Percentiles rank a stretch among this genome's conserved stretches.
Conservation (phyloP, 2,797 vertebrate genomes). For the Lates japonicus region DNA sequence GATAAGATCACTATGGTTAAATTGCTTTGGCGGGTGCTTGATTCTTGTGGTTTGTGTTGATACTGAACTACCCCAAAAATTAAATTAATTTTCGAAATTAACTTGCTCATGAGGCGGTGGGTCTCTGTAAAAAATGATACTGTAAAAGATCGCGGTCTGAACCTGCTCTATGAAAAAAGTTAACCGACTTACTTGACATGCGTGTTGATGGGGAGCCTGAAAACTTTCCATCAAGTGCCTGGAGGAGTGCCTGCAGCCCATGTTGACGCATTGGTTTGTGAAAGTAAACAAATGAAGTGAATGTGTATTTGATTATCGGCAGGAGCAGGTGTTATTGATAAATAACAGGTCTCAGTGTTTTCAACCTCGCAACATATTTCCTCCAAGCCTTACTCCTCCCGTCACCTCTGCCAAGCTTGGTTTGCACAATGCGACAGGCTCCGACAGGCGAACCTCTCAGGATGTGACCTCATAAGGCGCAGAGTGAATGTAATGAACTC, state of each 20-base stretch:
- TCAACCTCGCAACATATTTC: slow-evolving; percentile 53
- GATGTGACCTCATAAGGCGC: slow-evolving; percentile 87
- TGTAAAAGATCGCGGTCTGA: too few species aligned
- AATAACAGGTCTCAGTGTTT: slow-evolving; percentile 62
- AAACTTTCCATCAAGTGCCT: slow-evolving; percentile 1
- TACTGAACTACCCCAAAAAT: not conserved
- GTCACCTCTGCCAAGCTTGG: slow-evolving; percentile 72
- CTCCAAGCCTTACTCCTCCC: slow-evolving; percentile 45
- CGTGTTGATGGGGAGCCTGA: not conserved
- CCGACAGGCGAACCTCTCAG: slow-evolving; percentile 76
- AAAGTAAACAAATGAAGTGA: not conserved
- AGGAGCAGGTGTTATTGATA: too few species aligned
- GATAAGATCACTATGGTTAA: not conserved
- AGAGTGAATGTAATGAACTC: slow-evolving; percentile 85
- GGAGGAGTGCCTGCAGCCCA: not conserved
- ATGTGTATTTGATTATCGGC: slow-evolving; percentile 7
- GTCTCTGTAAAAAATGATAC: too few species aligned
- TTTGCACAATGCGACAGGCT: slow-evolving; percentile 76
- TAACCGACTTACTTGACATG: too few species aligned
- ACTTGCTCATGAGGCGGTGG: too few species aligned
- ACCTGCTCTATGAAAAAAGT: too few species aligned
- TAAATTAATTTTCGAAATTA: not conserved
- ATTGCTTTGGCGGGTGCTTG: too few species aligned
- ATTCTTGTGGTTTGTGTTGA: not conserved
- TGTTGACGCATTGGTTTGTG: slow-evolving; percentile 11